phyloP scores from a whole-genome alignment of 1,140 invertebrate genomes.

The Drosophila pruinosa region DNA sequence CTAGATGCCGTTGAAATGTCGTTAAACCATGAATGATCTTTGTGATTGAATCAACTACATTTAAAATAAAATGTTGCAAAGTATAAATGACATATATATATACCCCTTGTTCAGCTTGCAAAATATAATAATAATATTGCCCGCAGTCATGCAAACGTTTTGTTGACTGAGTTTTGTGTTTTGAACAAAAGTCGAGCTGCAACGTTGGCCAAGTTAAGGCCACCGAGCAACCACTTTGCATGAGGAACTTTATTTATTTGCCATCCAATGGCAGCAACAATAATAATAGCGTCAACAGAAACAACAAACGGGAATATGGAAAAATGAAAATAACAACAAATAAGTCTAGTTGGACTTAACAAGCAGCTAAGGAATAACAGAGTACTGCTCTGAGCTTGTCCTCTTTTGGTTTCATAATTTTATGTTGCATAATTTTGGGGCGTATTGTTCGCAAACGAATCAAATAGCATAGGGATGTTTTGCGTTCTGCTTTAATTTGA shows the following conservation, averaged over 20 bases:
- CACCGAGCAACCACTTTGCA: constrained; percentile 27
- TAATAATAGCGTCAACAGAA: background rate
- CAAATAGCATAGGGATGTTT: background rate
- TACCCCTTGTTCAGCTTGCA: background rate
- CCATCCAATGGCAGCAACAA: constrained; percentile 9
- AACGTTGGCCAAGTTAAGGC: constrained; percentile 52
- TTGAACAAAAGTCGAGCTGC: constrained; percentile 6
- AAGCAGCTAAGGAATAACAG: constrained; percentile 24
- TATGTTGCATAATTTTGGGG: constrained; percentile 47
- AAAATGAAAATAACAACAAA: constrained; percentile 35
- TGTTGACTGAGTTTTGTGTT: constrained; percentile 48
- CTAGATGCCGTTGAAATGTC: background rate
- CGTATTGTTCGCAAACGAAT: constrained; percentile 21
- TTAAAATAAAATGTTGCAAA: too few relatives aligned
- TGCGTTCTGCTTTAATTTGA: constrained; percentile 18
- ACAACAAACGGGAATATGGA: background rate
- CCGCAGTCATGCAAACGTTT: constrained; percentile 71
- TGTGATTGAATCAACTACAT: background rate
- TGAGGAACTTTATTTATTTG: constrained; percentile 58
- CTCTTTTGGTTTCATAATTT: constrained; percentile 38
- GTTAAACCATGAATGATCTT: background rate
- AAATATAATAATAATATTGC: constrained; percentile 67
- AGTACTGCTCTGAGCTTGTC: constrained; percentile 29
- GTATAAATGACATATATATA: background rate
- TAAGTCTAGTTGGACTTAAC: constrained; percentile 59